Base-by-base conservation (phyloP, 1,140 invertebrate species). In the Drosophila micromelanica region DNA sequence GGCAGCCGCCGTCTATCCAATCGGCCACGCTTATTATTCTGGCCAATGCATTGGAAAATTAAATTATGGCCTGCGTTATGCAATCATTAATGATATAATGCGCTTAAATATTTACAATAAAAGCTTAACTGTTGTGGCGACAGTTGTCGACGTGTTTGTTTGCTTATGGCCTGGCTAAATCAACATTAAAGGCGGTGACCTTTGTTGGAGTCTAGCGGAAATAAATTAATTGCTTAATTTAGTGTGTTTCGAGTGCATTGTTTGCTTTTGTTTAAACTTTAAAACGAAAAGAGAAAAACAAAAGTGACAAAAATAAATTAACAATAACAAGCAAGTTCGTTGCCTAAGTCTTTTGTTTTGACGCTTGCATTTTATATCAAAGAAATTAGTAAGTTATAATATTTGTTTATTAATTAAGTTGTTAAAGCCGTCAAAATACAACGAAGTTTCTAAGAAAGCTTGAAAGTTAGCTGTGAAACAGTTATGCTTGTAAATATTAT, bases 21-120 rank as follows among this genome's bases (percentile, higher is more conserved):
- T 63, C 27, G 57, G 40, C 9, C 54, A 42, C 69, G 79, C 75
- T 89, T 78, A 65, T 89, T 90, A 89, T 89, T 89, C 84, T 89
- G 84, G 76, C 67, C 84, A 80, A 70, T 90, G 84, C 84, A 89
- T 84, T 84, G 80, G 77, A 89, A 84, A 90, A 89, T 90, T 90
- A 84, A 89, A 87, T 87, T 84, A 87, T 89, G 76, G 75, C 61
- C 48, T 43, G 27, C 32, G 49, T 87, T 90, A 89, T 89, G 84
- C 76, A 89, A 89, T 72, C 63, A 42, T 52, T 77, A 89, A 89
- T 89, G 79, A 89, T 78, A 84, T 89, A 87, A 89, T 74, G 42
- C 38, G 17, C 20, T 51, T 61, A 52, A 30, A 49, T 48, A 15
- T 46, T 23, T 54, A 17, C 40, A 12, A 46, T 1, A 13, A 32